These are phyloP conservation scores for Nerophis lumbriciformis DNA, from an alignment of 2,113 vertebrate genomes.

Conservation along the genomic window DNA sequence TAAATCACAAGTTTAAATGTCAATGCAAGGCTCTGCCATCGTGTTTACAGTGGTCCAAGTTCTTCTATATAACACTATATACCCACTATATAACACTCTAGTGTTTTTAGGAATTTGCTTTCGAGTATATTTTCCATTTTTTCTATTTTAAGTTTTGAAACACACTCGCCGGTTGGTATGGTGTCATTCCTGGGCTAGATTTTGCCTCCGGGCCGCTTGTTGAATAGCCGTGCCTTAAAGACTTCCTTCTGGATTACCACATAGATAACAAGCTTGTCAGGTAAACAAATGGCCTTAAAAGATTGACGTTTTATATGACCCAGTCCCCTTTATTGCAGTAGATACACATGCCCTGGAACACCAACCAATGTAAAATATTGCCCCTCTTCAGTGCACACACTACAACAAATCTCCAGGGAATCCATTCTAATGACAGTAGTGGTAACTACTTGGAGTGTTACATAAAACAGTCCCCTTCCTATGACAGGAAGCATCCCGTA, in stretches of 20 bases:
- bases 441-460: constrained; percentile 59
- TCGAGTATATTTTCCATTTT: too few species aligned
- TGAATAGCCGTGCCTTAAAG: neutral
- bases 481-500: constrained; percentile 44
- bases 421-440: constrained; percentile 46
- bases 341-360: neutral
- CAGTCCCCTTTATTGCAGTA: constrained; percentile 26
- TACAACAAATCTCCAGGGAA: constrained; percentile 58
- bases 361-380: constrained; percentile 43
- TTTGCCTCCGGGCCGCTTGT: too few species aligned
- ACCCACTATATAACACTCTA: too few species aligned
- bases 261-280: constrained; percentile 38
- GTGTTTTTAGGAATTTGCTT: too few species aligned
- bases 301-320: constrained; percentile 28
- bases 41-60: too few species aligned
- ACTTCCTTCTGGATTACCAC: constrained; percentile 43
- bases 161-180: too few species aligned
- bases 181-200: too few species aligned
- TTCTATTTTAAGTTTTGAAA: too few species aligned
- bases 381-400: constrained; percentile 35
- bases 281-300: constrained; percentile 16
- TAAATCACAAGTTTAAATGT: too few species aligned
- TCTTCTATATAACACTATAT: too few species aligned
- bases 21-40: too few species aligned
- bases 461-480: constrained; percentile 55